Evolutionary conservation across 2,113 vertebrate species (phyloP), one percentile per base, ranked within the genome.

Genomic region (Delphinus delphis): DNA sequence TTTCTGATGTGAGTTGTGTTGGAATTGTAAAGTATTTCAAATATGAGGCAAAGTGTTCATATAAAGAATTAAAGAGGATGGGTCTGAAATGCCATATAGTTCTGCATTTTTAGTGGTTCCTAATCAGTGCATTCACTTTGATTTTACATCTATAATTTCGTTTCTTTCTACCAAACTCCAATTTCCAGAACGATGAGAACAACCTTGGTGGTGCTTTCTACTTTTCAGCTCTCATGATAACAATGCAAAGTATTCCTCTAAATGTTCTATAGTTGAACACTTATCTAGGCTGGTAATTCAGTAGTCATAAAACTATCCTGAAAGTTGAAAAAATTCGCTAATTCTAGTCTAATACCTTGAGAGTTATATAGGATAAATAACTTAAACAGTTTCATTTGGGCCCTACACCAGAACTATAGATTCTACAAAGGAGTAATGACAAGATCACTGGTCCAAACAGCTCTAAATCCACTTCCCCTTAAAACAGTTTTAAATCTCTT

Each of bases 161-260:
- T 95, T 76, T 76, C 33, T 92, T 92, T 88, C 47, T 81, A 92
- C 3, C 25, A 89, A 93, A 92, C 12, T 76, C 8, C 28, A 84
- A 62, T 93, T 41, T 90, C 14, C 18, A 96, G 33, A 88, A 73
- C 83, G 8, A 63, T 70, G 14, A 47, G 76, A 87, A 83, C 8
- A 87, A 14, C 17, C 2, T 88, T 82, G 26, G 74, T 86, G 15
- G 18, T 90, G 60, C 17, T 47, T 85, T 77, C 41, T 1, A 55
- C 2, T 17, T 95, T 62, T 91, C 7, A 28, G 10, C 9, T 85
- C 28, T 87, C 31, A 50, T 60, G 2, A 65, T 81, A 65, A 86
- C 7, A 63, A 26, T 63, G 12, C 36, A 85, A 87, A 53, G 1
- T 13, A 68, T 68, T 60, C 8, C 38, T 55, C 15, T 41, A 87